These are phyloP conservation scores for Manis javanica DNA, from an alignment of 2,797 vertebrate species.

Conservation along the genomic window DNA sequence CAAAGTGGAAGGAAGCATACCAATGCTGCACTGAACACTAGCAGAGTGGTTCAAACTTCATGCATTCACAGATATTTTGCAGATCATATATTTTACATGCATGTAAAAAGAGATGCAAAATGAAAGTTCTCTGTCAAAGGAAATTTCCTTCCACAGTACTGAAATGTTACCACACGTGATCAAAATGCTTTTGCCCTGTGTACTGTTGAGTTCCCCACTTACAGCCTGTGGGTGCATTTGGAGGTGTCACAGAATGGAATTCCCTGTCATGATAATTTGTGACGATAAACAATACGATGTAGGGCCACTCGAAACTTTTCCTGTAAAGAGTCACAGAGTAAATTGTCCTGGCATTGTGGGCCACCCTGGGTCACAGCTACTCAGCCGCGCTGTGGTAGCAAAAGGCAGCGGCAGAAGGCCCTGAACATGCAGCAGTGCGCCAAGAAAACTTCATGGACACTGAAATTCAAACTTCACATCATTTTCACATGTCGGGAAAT, in stretches of 20 bases:
- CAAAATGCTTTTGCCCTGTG: background rate
- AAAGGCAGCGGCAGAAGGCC: fast-evolving
- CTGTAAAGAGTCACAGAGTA: background rate
- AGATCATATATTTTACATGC: background rate
- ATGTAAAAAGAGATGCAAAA: background rate
- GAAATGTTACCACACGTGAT: background rate
- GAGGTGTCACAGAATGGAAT: background rate
- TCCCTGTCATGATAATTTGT: too few relatives aligned
- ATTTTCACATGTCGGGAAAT: background rate
- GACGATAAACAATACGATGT: background rate
- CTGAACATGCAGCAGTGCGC: fast-evolving
- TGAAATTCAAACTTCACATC: background rate
- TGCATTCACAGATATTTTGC: background rate
- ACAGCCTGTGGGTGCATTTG: background rate
- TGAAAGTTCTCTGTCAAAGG: background rate
- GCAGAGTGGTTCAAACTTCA: background rate
- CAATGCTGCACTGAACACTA: background rate
- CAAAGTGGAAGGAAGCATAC: background rate
- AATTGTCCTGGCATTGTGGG: fast-evolving
- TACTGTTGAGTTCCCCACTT: too few relatives aligned
- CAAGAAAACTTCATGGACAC: background rate
- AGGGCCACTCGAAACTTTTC: background rate
- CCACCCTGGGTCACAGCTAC: background rate
- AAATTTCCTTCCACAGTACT: background rate
- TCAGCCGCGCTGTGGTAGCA: fast-evolving